Percentiles rank a stretch among this genome's conserved stretches.
Conservation (phyloP, 2,113 vertebrate species). For the Larimichthys polyactis region DNA sequence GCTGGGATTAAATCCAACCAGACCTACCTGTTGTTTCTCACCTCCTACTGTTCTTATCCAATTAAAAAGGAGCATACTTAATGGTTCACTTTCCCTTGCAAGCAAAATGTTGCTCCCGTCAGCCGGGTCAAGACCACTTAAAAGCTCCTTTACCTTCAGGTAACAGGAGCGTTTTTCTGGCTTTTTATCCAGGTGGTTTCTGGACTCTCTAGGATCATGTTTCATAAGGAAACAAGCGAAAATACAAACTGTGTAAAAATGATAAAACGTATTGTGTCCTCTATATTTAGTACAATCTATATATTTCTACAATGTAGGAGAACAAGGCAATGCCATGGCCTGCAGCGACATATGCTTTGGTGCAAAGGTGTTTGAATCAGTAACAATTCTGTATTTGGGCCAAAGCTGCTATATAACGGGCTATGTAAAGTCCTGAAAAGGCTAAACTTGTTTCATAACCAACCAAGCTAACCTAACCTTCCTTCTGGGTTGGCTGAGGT, state of each 20-base stretch:
- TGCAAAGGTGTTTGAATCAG: conserved; percentile 33
- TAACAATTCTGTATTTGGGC: conserved; percentile 20
- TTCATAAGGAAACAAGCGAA: neutral
- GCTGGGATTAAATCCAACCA: conserved; percentile 35
- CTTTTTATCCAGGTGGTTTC: neutral
- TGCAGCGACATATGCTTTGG: conserved; percentile 11
- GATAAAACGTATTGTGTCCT: neutral
- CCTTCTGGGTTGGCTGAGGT: conserved; percentile 20
- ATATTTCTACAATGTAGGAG: neutral
- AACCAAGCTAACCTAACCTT: conserved; percentile 38
- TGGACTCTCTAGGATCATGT: neutral
- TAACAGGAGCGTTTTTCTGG: neutral
- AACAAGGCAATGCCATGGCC: neutral
- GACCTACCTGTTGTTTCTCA: conserved; percentile 25
- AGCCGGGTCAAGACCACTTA: neutral
- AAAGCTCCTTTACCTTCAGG: neutral
- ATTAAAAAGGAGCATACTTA: conserved; percentile 55
- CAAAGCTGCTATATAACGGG: conserved; percentile 50
- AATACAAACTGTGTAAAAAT: neutral
- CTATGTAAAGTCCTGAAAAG: conserved; percentile 43
- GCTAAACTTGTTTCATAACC: conserved; percentile 68
- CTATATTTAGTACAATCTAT: no score
- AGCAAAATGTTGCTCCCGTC: conserved; percentile 27
- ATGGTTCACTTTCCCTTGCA: conserved; percentile 36
- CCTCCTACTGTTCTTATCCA: conserved; percentile 51